Evolutionary conservation across 1,140 invertebrate genomes (phyloP), one percentile per base, ranked within the genome.

Genomic region (Drosophila grimshawi): DNA sequence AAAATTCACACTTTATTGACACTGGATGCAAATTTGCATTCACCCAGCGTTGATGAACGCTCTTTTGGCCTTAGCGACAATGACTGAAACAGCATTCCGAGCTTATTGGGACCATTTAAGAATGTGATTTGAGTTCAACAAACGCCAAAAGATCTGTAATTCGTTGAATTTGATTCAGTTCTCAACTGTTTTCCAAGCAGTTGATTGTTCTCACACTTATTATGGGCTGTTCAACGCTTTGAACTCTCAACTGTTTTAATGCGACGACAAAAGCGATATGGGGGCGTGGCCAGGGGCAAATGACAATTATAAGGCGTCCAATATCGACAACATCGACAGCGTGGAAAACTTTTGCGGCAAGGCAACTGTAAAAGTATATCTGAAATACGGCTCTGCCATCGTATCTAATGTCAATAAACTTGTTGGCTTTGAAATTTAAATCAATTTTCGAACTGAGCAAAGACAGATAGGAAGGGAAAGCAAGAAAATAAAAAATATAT

Each of bases 391-490:
- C 27, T 59, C 37, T 35, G 43, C 48, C 41, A 39, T 66, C 69
- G 78, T 81, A 86, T 83, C 76, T 80, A 68, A 71, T 88, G 80
- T 83, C 83, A 88, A 89, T 89, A 89, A 88, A 89, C 85, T 83
- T 80, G 55, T 75, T 80, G 63, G 69, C 76, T 80, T 74, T 74
- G 73, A 88, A 89, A 71, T 75, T 63, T 19, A 80, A 80, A 89
- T 81, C 81, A 86, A 83, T 86, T 85, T 74, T 86, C 49, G 48
- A 43, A 35, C 65, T 60, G 61, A 78, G 57, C 61, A 55, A 75
- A 65, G 63, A 51, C 71, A 46, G 52, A 61, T 59, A 71, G 4
- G 45, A 48, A 29, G 43, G 57, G 39, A 61, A 11, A 29, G 29
- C 55, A 29, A 46, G 29, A 4, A 63, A 55, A 59, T 8, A 43